phyloP scores from a whole-genome alignment of 2,888 invertebrate species.

The Liopterus haemorrhoidalis region DNA sequence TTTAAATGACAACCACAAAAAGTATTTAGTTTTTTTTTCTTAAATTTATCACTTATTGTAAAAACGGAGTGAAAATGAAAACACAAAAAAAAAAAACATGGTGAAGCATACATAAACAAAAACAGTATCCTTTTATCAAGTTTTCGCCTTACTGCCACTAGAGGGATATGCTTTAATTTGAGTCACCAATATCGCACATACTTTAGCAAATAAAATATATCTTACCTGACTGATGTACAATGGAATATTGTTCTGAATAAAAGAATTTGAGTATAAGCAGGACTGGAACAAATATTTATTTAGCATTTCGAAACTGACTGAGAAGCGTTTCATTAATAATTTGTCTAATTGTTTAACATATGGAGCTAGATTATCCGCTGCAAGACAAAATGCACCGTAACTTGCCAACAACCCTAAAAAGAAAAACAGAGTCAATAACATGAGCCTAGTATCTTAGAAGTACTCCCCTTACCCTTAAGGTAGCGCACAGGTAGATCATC shows the following conservation, averaged over 20 bases:
- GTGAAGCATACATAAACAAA: too few relatives aligned
- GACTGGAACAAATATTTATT: conserved; percentile 59
- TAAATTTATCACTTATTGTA: too few relatives aligned
- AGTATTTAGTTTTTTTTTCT: too few relatives aligned
- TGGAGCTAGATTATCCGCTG: conserved; percentile 53
- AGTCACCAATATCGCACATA: too few relatives aligned
- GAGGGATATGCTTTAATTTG: too few relatives aligned
- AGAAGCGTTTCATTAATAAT: conserved; percentile 56
- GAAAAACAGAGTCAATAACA: too few relatives aligned
- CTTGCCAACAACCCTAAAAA: conserved; percentile 53
- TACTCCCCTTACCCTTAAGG: conserved; percentile 17
- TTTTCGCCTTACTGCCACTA: too few relatives aligned
- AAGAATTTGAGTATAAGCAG: conserved; percentile 48
- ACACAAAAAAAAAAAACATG: too few relatives aligned
- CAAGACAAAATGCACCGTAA: conserved; percentile 57
- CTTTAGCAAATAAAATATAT: conserved; percentile 27
- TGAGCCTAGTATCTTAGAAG: too few relatives aligned
- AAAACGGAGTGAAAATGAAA: too few relatives aligned
- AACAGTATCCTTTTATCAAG: too few relatives aligned
- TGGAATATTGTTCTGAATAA: conserved; percentile 52
- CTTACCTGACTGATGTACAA: conserved; percentile 50
- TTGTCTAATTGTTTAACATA: conserved; percentile 56
- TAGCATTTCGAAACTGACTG: conserved; percentile 61
- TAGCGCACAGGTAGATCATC: conserved; percentile 18
- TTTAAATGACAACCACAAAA: too few relatives aligned